Base-by-base conservation (phyloP, 2,888 invertebrate species). In the Macropis europaea region DNA sequence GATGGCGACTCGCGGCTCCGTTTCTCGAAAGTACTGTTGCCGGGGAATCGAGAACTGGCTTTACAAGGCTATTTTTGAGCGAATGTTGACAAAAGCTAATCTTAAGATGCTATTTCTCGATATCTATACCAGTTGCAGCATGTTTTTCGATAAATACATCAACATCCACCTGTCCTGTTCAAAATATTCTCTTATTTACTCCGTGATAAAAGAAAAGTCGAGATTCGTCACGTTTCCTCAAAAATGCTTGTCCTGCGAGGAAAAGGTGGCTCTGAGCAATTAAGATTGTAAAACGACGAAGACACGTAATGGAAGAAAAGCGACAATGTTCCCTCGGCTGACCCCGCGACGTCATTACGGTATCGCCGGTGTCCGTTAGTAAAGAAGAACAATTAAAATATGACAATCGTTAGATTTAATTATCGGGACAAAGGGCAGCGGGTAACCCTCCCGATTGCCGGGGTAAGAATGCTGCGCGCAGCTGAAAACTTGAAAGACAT, bases 321-420 rank as follows among this genome's bases (percentile, higher is more conserved):
- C 77, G 52, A 60, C 22, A 28, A 13, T 13, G 42, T 30, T 47
- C 47, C 50, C 63, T 62, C 45, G 36, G 45, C 30, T 56, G 50
- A 61, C 57, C 48, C 56, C 47, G 22, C 48, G 15, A 56, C 67
- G 73, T 76, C 76, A 72, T 80, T 76, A 79, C 63, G 73, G 50
- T 80, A 81, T 81, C 81, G 72, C 50, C 15, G 34, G 72, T 80
- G 80, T 79, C 64, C 77, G 77, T 43, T 57, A 43, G 66, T 73
- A 81, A 81, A 86, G 83, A 86, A 82, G 85, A 84, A 89, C 86
- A 88, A 89, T 89, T 88, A 89, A 89, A 89, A 87, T 86, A 86
- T 88, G 87, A 89, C 87, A 88, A 88, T 89, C 87, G 87, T 89
- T 87, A 84, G 84, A 89, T 88, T 89, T 89, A 89, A 89, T 89